Evolutionary conservation across 2,113 vertebrate genomes (phyloP).

Genomic region (Petromus typicus): DNA sequence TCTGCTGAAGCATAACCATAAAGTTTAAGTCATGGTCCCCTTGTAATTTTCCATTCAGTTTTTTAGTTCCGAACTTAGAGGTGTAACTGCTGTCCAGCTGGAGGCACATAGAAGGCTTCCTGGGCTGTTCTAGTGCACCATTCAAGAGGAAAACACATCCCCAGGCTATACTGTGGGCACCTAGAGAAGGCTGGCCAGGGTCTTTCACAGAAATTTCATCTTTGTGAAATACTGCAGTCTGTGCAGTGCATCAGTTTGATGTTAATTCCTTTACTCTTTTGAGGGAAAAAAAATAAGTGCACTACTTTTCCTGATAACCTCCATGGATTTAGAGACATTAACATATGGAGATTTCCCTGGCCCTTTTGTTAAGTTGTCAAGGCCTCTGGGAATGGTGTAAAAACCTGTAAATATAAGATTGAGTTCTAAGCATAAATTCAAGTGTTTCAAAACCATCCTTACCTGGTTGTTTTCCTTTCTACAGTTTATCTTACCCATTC

Average conservation of each 20-base stretch:
- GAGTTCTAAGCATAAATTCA: background rate
- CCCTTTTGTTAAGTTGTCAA: background rate
- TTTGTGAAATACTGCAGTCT: background rate
- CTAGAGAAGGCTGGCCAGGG: background rate
- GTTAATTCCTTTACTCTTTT: background rate
- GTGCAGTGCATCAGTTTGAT: background rate
- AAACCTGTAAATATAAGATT: background rate
- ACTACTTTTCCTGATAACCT: background rate
- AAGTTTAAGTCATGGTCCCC: slow-evolving; percentile 21
- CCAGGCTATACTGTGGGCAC: background rate
- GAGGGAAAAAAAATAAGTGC: background rate
- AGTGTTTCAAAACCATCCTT: background rate
- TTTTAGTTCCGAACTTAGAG: background rate
- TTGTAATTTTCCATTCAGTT: slow-evolving; percentile 9
- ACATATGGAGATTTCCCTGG: background rate
- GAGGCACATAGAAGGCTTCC: background rate
- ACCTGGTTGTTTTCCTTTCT: background rate
- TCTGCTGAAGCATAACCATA: slow-evolving; percentile 29
- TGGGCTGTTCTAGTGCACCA: background rate
- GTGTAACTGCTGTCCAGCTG: background rate
- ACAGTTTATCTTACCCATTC: background rate
- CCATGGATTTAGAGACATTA: background rate
- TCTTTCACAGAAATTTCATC: background rate
- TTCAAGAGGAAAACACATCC: background rate
- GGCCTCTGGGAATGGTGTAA: background rate